Evolutionary conservation across 1,140 invertebrate species (phyloP).

Genomic region (Stratiolaelaps scimitus): DNA sequence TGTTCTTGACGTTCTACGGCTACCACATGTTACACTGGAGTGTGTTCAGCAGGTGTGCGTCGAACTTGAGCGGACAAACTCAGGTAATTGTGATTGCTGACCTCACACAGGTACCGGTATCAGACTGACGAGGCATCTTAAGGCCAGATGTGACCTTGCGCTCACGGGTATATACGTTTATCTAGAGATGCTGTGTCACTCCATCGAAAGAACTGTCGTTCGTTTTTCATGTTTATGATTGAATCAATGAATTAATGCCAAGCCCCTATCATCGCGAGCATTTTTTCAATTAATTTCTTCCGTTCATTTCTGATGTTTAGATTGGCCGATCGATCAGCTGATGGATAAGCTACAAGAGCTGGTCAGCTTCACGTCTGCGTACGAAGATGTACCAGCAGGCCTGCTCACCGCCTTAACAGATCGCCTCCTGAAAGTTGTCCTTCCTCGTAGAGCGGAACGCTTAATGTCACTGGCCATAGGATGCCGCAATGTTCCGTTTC

Average conservation of each 20-base stretch:
- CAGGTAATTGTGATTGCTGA: background rate
- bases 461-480: constrained; percentile 10
- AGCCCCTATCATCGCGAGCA: too few species aligned
- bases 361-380: background rate
- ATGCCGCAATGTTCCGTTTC: background rate
- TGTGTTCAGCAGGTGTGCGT: constrained; percentile 11
- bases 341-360: constrained; percentile 19
- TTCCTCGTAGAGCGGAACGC: background rate
- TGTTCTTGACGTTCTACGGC: constrained; percentile 1
- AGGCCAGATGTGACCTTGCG: background rate
- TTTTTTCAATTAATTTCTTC: background rate
- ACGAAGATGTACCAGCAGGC: background rate
- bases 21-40: constrained; percentile 5
- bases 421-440: background rate
- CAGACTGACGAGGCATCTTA: background rate
- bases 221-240: constrained; percentile 2
- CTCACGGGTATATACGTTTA: too few species aligned
- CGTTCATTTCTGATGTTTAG: background rate
- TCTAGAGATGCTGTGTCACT: too few species aligned
- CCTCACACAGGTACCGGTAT: background rate
- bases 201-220: too few species aligned
- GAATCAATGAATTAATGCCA: too few species aligned
- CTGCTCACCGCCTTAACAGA: background rate
- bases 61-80: background rate
- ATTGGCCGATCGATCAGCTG: constrained; percentile 12